A percentile compares a stretch with the other conserved stretches of the same genome.
Conservation (phyloP, 2,888 invertebrate species). For the Hipparchia semele region DNA sequence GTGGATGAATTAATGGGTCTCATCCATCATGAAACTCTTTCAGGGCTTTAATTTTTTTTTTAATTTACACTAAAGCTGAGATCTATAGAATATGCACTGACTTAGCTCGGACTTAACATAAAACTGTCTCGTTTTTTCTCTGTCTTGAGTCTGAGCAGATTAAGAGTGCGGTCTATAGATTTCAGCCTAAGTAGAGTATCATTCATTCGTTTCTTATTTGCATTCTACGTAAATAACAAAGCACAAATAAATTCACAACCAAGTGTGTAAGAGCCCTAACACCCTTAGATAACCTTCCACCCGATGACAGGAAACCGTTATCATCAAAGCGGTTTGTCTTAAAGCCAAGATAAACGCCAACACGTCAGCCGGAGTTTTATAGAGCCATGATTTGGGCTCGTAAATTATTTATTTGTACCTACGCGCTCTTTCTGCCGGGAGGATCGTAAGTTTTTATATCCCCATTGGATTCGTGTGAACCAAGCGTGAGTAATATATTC, state of each 20-base stretch:
- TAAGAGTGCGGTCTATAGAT: too few relatives aligned
- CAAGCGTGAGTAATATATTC: constrained; percentile 3
- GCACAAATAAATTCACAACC: neutral
- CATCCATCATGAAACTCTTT: too few relatives aligned
- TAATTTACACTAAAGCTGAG: too few relatives aligned
- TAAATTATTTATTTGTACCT: constrained; percentile 36
- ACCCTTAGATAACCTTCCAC: constrained; percentile 1
- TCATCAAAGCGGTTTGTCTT: constrained; percentile 15
- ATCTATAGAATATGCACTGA: too few relatives aligned
- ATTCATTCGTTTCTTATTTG: too few relatives aligned
- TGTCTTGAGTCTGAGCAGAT: too few relatives aligned
- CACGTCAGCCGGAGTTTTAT: constrained; percentile 34
- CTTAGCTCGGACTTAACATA: too few relatives aligned
- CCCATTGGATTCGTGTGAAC: constrained; percentile 28
- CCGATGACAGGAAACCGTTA: constrained; percentile 11
- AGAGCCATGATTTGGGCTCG: constrained; percentile 30
- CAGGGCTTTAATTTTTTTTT: too few relatives aligned
- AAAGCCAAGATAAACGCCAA: constrained; percentile 28
- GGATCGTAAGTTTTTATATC: constrained; percentile 32
- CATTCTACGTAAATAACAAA: too few relatives aligned
- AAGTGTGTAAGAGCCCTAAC: neutral
- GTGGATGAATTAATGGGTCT: too few relatives aligned
- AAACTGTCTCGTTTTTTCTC: too few relatives aligned
- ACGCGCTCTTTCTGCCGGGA: constrained; percentile 24
- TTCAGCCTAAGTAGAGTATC: too few relatives aligned